Base-by-base conservation (phyloP, 2,888 invertebrate genomes). In the Caenorhabditis zanzibari region DNA sequence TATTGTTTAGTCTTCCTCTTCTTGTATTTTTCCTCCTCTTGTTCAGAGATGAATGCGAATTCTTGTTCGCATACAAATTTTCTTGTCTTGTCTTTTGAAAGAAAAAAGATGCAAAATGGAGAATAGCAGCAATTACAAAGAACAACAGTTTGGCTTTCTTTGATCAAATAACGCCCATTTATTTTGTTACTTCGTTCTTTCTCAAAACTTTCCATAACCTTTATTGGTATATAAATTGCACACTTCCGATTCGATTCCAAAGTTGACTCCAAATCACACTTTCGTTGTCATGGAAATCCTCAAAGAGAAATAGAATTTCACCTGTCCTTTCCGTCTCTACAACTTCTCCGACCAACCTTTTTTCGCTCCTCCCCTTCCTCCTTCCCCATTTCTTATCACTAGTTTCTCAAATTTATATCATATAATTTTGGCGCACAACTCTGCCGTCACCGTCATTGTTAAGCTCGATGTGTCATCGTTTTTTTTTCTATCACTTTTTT, bases 341-440 rank as follows among this genome's bases (percentile, higher is more conserved):
- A 9, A 10, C 49, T 64, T 64, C 61, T 54, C 74, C 47, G 47
- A 47, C 47, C 64, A n/a, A n/a, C 32, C 24, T 7, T 56, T 49
- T 49, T 47, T 68, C 49, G 66, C 66, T 63, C 54, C 44, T 5
- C 41, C 71, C 52, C 71, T 19, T 63, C 26, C 38, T 59, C 14
- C 38, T 59, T n/a, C 38, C 63, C 22, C 32, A 28, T 79, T 56
- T 54, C 71, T 79, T 72, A 79, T 64, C 63, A 56, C 26, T 35
- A 22, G 52, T 73, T 77, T 26, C 44, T 24, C 69, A 73, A 26
- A 73, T 66, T 64, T 80, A 73, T 80, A 66, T 59, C 73, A 72
- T 72, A 80, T 80, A 73, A 41, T 80, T 73, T 68, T 75, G 66
- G 58, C 75, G 75, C 75, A 75, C 47, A 59, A n/a, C 22, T 35